Evolutionary conservation across 2,113 vertebrate species (phyloP), one percentile per base, ranked within the genome.

Genomic region (Scartelaos histophorus): DNA sequence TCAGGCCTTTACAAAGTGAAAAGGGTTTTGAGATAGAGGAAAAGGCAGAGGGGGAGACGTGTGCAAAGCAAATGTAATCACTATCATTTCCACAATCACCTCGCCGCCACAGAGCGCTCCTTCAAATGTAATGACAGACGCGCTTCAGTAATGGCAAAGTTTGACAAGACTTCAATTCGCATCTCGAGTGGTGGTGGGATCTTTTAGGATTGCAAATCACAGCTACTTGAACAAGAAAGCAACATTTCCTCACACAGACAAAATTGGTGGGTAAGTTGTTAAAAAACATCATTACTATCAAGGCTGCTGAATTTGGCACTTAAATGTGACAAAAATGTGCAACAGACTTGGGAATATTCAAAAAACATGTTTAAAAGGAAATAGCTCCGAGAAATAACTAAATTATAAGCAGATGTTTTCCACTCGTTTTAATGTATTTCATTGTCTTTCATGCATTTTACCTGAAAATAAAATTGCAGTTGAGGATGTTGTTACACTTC

Each of bases 71-170:
- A 62, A 21, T 65, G 19, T 46, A 67, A 70, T 68, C 38, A 71
- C 34, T 13, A 47, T 62, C n/a, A 71, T 54, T 67, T 75, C 46
- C 67, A 46, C 54, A 70, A 62, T 64, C 70, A 69, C 45, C 73
- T 54, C 7, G 12, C 57, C 24, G 24, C 54, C 34, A 15, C 12
- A 24, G 35, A 66, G 25, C 24, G 35, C 22, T 51, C 38, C 0
- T 34, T 58, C 34, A 60, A 17, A 13, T 43, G 53, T 35, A 49
- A 24, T 66, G 51, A 64, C 25, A 56, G 46, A 1, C 16, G 71
- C 22, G 46, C 5, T 17, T 56, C 21, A 56, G 74, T 49, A 22
- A 38, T 61, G 16, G 47, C 22, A 17, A 65, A 70, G 54, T 75
- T 57, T 64, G 62, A 57, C 35, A 56, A 43, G 62, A 45, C 49